Conservation (phyloP, 2,113 vertebrate species). For the Vulpes ferrilata region DNA sequence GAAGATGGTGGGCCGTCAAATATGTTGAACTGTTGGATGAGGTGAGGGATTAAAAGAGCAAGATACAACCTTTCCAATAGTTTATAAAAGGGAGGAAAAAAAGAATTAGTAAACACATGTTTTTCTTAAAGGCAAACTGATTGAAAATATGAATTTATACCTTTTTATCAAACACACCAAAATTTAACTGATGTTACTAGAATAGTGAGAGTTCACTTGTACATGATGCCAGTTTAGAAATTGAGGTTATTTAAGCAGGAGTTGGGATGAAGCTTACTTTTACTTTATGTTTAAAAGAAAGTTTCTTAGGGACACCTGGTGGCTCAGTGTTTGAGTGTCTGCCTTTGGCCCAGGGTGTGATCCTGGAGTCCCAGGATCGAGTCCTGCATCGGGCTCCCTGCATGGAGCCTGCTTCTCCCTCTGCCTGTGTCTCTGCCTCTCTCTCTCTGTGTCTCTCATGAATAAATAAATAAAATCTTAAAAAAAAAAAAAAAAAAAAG, state of each 20-base stretch:
- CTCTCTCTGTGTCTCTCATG: no score
- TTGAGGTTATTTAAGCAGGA: background rate
- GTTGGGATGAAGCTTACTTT: background rate
- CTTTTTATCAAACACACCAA: background rate
- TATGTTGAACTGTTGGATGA: background rate
- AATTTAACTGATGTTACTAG: background rate
- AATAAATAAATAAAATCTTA: no score
- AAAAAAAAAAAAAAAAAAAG: background rate
- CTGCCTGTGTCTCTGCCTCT: no score
- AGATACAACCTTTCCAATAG: background rate
- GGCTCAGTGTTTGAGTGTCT: no score
- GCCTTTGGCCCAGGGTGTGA: no score
- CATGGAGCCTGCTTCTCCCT: no score
- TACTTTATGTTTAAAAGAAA: background rate
- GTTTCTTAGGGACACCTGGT: background rate
- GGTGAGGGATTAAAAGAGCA: background rate
- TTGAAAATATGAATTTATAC: slow-evolving; percentile 36
- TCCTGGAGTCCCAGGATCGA: no score
- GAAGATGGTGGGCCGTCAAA: background rate
- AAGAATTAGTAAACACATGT: background rate
- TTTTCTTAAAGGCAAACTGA: background rate
- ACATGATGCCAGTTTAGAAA: slow-evolving; percentile 47
- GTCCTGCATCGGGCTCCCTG: rapidly evolving
- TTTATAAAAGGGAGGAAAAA: background rate
- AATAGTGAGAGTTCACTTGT: background rate